These are phyloP conservation scores for Heliconius eleuchia DNA, from an alignment of 1,140 invertebrate genomes.

Conservation along the genomic window DNA sequence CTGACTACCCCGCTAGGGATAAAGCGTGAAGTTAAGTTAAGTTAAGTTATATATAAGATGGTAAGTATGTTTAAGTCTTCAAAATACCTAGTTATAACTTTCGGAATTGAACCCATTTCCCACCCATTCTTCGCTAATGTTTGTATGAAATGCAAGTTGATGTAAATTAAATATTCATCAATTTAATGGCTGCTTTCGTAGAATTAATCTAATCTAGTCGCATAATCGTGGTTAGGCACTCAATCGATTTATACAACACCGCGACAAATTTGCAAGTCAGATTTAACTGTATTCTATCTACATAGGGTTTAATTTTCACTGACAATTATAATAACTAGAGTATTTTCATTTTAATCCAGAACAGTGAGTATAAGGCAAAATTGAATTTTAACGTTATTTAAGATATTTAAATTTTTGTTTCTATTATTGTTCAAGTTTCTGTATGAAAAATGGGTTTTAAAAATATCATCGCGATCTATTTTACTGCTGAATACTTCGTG, in stretches of 20 bases:
- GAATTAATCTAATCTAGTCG: constrained; percentile 38
- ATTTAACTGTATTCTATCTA: neutral
- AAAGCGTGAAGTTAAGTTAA: too few species aligned
- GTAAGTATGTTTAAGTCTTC: too few species aligned
- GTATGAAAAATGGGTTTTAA: neutral
- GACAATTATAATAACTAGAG: neutral
- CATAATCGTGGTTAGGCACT: constrained; percentile 36
- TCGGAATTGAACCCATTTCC: neutral
- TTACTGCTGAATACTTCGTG: too few species aligned
- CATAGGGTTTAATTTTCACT: constrained; percentile 21
- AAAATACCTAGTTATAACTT: too few species aligned
- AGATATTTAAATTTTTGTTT: constrained; percentile 32
- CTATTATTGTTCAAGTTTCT: neutral
- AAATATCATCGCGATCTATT: neutral
- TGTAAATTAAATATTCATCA: constrained; percentile 29
- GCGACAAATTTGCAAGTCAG: constrained; percentile 15
- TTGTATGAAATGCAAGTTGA: neutral
- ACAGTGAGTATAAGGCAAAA: constrained; percentile 31
- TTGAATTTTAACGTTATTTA: constrained; percentile 35
- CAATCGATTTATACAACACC: constrained; percentile 41
- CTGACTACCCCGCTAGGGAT: too few species aligned
- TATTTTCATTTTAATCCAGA: constrained; percentile 32
- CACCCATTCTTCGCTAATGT: neutral
- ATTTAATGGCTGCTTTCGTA: constrained; percentile 27
- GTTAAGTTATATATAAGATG: too few species aligned